Percentiles rank a stretch among this genome's conserved stretches.
Conservation (phyloP, 23 tunicate species). For the Halocynthia aurantium region DNA sequence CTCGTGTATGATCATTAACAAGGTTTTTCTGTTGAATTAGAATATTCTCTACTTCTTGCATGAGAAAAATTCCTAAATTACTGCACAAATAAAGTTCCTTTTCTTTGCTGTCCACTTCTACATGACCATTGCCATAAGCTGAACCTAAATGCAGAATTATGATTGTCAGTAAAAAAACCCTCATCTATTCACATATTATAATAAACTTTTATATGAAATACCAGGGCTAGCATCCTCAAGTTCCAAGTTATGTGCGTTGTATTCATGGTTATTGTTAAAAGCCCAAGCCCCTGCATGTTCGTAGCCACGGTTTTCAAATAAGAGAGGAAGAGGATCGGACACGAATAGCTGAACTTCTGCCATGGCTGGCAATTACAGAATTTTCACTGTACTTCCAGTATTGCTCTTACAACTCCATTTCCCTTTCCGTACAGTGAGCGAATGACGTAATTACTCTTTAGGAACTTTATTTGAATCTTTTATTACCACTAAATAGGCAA, state of each 20-base stretch:
- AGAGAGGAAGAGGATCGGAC: neutral
- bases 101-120: constrained; percentile 49
- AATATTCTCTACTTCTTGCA: constrained; percentile 76
- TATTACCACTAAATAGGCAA: too few relatives aligned
- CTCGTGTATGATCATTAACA: constrained; percentile 70
- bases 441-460: too few relatives aligned
- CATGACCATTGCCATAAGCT: neutral
- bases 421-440: too few relatives aligned
- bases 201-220: neutral
- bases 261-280: constrained; percentile 6
- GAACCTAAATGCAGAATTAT: too few relatives aligned
- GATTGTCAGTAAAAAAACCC: too few relatives aligned
- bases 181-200: too few relatives aligned
- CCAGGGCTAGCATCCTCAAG: neutral
- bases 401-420: too few relatives aligned
- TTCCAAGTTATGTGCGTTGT: neutral
- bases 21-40: constrained; percentile 51
- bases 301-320: neutral
- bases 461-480: too few relatives aligned
- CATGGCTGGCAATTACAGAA: neutral
- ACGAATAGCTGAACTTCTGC: constrained; percentile 6
- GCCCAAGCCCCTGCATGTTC: neutral
- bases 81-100: constrained; percentile 74
- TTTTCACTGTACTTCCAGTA: too few relatives aligned
- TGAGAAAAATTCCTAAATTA: constrained; percentile 60